phyloP scores from a whole-genome alignment of 2,113 vertebrate species.

The Megaceryle maxima region DNA sequence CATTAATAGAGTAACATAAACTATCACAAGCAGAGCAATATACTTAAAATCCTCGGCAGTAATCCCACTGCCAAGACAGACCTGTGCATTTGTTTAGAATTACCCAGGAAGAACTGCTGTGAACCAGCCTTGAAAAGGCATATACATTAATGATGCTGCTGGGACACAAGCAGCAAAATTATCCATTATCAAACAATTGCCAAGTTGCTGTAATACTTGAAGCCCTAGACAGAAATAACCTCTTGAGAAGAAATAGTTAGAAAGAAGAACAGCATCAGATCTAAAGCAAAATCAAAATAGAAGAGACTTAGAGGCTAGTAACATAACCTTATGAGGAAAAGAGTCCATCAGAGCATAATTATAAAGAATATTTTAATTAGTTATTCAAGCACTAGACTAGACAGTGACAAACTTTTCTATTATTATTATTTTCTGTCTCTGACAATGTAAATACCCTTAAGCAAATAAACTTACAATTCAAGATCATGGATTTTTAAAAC shows the following conservation, averaged over 20 bases:
- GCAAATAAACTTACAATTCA: not conserved
- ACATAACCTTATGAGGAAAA: not conserved
- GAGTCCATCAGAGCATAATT: not conserved
- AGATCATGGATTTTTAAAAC: not conserved
- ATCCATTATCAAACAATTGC: not conserved
- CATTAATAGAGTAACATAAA: not conserved
- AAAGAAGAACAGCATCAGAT: not conserved
- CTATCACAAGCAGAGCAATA: not conserved
- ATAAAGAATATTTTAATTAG: slow-evolving; percentile 1
- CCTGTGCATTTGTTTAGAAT: not conserved
- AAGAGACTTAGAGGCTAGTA: not conserved
- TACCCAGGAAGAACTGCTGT: not conserved
- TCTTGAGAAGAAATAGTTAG: not conserved
- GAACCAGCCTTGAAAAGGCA: not conserved
- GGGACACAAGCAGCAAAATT: not conserved
- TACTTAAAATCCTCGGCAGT: not conserved
- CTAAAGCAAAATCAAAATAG: not conserved
- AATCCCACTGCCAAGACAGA: not conserved
- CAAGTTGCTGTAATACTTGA: not conserved
- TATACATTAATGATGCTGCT: not conserved
- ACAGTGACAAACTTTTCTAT: not conserved
- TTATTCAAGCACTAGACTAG: not conserved
- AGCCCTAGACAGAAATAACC: not conserved
- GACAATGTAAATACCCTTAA: not conserved
- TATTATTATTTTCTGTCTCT: not conserved